phyloP scores from a whole-genome alignment of 2,113 vertebrate genomes.

The Microcebus griseorufus region DNA sequence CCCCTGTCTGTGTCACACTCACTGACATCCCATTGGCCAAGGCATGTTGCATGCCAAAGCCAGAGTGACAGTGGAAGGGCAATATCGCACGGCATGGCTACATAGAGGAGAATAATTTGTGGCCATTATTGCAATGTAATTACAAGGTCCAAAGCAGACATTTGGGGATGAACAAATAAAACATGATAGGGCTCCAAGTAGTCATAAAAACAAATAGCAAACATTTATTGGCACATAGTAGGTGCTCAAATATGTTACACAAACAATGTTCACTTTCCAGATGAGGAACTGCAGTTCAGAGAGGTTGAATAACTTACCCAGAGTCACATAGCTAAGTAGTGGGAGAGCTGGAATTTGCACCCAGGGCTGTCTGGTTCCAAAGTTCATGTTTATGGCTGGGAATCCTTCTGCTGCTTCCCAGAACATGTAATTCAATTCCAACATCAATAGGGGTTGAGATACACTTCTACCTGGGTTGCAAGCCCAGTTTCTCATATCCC shows the following conservation, averaged over 20 bases:
- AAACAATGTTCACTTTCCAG: too few relatives aligned
- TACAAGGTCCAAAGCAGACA: not conserved
- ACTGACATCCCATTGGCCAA: not conserved
- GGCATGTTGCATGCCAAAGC: not conserved
- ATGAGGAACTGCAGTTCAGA: too few relatives aligned
- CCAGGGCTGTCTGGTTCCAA: not conserved
- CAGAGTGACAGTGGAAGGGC: not conserved
- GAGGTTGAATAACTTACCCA: too few relatives aligned
- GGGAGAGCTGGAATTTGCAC: not conserved
- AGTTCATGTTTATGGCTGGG: not conserved
- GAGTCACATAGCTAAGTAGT: too few relatives aligned
- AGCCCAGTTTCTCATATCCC: not conserved
- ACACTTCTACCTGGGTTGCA: not conserved
- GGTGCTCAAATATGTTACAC: not conserved
- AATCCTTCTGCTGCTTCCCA: not conserved
- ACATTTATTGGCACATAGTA: not conserved
- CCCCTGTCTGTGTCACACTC: not conserved
- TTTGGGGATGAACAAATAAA: not conserved
- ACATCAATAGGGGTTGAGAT: not conserved
- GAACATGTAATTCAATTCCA: not conserved
- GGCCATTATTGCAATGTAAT: not conserved
- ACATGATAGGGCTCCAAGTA: not conserved
- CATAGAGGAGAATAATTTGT: not conserved
- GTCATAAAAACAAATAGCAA: not conserved
- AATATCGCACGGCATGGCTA: not conserved